Base-by-base conservation (phyloP, 2,888 invertebrate species). In the Megastigmus dorsalis region DNA sequence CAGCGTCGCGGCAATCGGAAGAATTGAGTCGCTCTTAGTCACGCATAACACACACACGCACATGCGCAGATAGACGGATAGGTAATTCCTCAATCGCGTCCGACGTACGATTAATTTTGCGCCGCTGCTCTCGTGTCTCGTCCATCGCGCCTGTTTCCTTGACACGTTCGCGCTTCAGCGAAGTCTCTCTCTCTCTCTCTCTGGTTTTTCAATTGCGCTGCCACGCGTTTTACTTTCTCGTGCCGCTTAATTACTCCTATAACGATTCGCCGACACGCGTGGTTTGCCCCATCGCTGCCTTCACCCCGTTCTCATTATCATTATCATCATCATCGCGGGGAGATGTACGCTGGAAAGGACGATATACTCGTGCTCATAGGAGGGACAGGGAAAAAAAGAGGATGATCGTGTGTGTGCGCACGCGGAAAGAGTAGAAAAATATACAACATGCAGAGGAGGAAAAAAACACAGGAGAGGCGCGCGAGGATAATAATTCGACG, bases 281-380 rank as follows among this genome's bases (percentile, higher is more conserved):
- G 23, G 15, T 38, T 43, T 48, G 23, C 10, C 13, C 7, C 3
- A n/a, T 0, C 3, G 10, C 38, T 60, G 9, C 54, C 55, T 63
- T 63, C 52, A 68, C 59, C 59, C 57, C 48, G 48, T 68, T 68
- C 38, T 38, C 50, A 59, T 50, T 38, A n/a, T 6, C 26, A 15
- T 41, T 9, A 50, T n/a, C n/a, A n/a, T n/a, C n/a, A n/a, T n/a
- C n/a, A n/a, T n/a, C n/a, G n/a, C n/a, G n/a, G n/a, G 33, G 28
- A 26, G 33, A 0, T 15, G 7, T 36, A 38, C 3, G n/a, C 20
- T 15, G n/a, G 30, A 28, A 28, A 18, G 7, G 20, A 26, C 15
- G 43, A 43, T 18, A 30, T 28, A 13, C 10, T 54, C 54, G n/a
- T 7, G 18, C n/a, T 20, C 30, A 3, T 28, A 20, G 4, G 1